phyloP scores from a whole-genome alignment of 2,797 vertebrate genomes.

The Danio kyathit region DNA sequence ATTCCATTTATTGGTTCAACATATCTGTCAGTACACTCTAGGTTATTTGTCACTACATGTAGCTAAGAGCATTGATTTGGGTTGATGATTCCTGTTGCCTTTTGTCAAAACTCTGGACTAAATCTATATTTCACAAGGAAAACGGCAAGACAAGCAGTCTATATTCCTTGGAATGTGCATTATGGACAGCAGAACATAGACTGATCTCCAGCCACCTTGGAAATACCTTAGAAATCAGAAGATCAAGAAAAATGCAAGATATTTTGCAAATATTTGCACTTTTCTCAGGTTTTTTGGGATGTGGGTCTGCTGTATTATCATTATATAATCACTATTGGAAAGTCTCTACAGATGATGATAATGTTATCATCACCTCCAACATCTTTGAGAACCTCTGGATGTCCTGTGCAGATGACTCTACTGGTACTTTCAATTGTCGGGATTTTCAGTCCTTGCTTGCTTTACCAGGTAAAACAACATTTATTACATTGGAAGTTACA shows the following conservation, averaged over 20 bases:
- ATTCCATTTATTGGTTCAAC: constrained; percentile 28
- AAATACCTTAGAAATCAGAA: neutral
- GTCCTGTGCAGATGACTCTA: constrained; percentile 90
- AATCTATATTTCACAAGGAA: neutral
- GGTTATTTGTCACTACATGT: neutral
- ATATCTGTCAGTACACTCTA: neutral
- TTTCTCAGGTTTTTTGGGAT: constrained; percentile 78
- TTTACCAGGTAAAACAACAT: constrained; percentile 81
- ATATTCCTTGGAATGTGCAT: constrained; percentile 1
- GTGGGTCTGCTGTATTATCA: constrained; percentile 81
- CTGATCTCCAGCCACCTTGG: neutral
- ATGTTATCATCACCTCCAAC: constrained; percentile 86
- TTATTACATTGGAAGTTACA: neutral
- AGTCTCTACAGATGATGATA: constrained; percentile 85
- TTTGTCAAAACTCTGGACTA: neutral
- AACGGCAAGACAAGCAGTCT: neutral
- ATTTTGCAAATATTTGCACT: constrained; percentile 80
- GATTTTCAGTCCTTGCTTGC: constrained; percentile 89
- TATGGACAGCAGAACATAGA: neutral
- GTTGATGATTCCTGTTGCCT: neutral
- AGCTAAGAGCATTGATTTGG: neutral
- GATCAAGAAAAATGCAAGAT: constrained; percentile 46
- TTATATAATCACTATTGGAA: constrained; percentile 86
- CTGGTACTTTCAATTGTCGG: constrained; percentile 86
- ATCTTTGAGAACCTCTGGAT: constrained; percentile 93